These are phyloP conservation scores for Diploptera punctata DNA, from an alignment of 2,888 invertebrate genomes.

Conservation along the genomic window DNA sequence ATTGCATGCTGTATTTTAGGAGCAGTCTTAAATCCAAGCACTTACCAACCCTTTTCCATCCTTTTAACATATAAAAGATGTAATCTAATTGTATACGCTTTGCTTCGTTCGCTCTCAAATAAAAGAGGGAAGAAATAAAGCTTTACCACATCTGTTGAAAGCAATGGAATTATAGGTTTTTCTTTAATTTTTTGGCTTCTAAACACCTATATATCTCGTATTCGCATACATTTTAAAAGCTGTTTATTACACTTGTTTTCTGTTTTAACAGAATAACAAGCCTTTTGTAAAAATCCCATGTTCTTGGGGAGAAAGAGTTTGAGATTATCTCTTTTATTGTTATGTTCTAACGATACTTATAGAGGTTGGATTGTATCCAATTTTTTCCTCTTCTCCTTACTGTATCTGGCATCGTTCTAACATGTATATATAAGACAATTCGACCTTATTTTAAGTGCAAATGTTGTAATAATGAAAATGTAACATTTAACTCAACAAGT, in stretches of 20 bases:
- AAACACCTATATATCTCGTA: neutral
- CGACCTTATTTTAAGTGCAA: no score
- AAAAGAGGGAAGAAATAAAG: neutral
- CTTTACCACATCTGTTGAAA: neutral
- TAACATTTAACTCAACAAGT: no score
- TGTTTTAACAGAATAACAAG: neutral
- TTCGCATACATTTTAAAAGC: neutral
- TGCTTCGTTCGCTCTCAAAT: neutral
- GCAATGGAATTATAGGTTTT: slow-evolving; percentile 6
- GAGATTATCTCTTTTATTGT: neutral
- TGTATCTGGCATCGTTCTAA: no score
- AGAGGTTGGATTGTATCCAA: no score
- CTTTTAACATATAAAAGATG: neutral
- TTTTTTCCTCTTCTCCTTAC: no score
- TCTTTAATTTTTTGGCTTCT: neutral
- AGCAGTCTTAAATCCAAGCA: neutral
- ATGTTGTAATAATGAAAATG: no score
- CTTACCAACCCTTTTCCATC: neutral
- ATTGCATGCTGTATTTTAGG: no score
- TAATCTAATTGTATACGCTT: slow-evolving; percentile 7
- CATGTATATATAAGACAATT: no score
- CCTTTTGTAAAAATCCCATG: neutral
- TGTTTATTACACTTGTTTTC: slow-evolving; percentile 1
- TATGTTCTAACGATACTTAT: no score
- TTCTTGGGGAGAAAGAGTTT: neutral